Evolutionary conservation across 2,888 invertebrate genomes (phyloP).

Genomic region (Carabus problematicus): DNA sequence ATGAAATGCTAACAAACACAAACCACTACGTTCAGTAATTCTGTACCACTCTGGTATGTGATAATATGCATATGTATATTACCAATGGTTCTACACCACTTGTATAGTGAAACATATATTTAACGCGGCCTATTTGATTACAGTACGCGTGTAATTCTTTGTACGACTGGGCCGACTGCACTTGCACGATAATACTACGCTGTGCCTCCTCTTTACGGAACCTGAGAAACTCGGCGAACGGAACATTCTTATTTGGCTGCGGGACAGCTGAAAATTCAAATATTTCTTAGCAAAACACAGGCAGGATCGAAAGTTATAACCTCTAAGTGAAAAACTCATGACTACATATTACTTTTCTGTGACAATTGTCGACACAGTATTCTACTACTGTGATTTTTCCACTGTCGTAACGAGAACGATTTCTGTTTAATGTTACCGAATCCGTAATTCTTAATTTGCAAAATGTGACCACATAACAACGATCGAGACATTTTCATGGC

Average conservation of each 20-base stretch:
- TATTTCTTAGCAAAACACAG: slow-evolving; percentile 10
- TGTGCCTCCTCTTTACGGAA: slow-evolving; percentile 70
- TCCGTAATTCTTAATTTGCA: slow-evolving; percentile 27
- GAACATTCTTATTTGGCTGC: slow-evolving; percentile 47
- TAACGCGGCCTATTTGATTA: slow-evolving; percentile 69
- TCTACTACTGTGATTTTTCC: slow-evolving; percentile 40
- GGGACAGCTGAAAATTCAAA: slow-evolving; percentile 20
- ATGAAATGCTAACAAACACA: slow-evolving; percentile 72
- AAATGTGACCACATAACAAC: slow-evolving; percentile 38
- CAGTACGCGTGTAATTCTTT: slow-evolving; percentile 75
- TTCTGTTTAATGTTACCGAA: slow-evolving; percentile 32
- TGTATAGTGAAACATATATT: slow-evolving; percentile 71
- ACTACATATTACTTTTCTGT: slow-evolving; percentile 37
- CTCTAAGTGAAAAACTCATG: slow-evolving; percentile 18
- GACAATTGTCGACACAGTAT: slow-evolving; percentile 43
- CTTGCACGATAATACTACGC: slow-evolving; percentile 77
- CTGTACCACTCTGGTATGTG: slow-evolving; percentile 46
- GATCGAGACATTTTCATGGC: slow-evolving; percentile 22
- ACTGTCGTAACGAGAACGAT: slow-evolving; percentile 36
- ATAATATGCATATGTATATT: slow-evolving; percentile 45
- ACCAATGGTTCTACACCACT: slow-evolving; percentile 56
- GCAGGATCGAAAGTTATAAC: slow-evolving; percentile 38
- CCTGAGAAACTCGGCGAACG: slow-evolving; percentile 66
- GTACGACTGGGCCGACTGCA: slow-evolving; percentile 74
- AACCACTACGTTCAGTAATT: no score